Evolutionary conservation across 2,888 invertebrate species (phyloP), one percentile per base, ranked within the genome.

Genomic region (Mimachlamys varia): DNA sequence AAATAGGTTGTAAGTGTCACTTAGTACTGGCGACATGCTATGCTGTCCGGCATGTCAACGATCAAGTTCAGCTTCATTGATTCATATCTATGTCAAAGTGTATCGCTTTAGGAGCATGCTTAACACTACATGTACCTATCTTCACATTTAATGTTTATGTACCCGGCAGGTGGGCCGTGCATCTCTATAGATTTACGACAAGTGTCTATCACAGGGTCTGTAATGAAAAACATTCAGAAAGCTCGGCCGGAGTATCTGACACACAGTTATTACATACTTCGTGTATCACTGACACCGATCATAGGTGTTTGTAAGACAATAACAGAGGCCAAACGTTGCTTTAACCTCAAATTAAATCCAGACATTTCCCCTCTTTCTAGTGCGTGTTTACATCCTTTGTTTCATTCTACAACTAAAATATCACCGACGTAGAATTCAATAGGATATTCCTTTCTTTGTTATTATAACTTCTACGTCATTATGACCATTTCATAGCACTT

Each of bases 1-100:
- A 76, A 76, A 76, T 76, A 76, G 76, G 76, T 76, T 76, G 76
- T 76, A 76, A 76, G 76, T 76, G 76, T 76, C 76, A 76, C 33
- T 33, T 0, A 22, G 33, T 27, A 0, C 1, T 33, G 76, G 76
- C 33, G 76, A 76, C 76, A 76, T 76, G 76, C 76, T 76, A 7
- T 76, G 76, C 33, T 76, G 2, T 76, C 76, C 27, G 76, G 76
- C 76, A 76, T 76, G 76, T 76, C 76, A 76, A 12, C 33, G 76
- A 33, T 76, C 76, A 76, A n/a, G 76, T 33, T 33, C 76, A 76
- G 76, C 76, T 27, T 22, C 76, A 76, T 76, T 76, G 76, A 76
- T 33, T 27, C 33, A 76, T 22, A 76, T 76, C 27, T 33, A 76
- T 76, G 76, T 76, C 76, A 76, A 12, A 76, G 76, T 33, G 76